phyloP scores from a whole-genome alignment of 2,888 invertebrate species.

The Nemotelus nigrinus region DNA sequence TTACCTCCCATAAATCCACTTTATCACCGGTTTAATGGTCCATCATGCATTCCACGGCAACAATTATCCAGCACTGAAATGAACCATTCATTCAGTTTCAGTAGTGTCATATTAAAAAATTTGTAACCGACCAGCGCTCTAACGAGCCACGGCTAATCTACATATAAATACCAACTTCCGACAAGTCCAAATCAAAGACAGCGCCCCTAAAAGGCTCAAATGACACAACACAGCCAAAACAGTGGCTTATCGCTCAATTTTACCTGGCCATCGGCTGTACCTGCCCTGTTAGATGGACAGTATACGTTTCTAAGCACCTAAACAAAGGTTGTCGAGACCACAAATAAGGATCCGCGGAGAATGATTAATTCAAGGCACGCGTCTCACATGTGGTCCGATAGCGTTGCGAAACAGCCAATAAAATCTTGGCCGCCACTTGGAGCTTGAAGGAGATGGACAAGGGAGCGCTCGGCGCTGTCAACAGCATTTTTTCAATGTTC shows the following conservation, averaged over 20 bases:
- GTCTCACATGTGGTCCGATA: background rate
- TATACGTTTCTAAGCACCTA: constrained; percentile 5
- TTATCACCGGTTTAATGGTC: background rate
- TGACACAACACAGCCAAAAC: constrained; percentile 11
- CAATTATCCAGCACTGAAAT: background rate
- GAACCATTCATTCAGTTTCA: background rate
- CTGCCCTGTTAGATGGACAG: background rate
- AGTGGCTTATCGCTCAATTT: background rate
- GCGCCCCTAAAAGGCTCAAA: background rate
- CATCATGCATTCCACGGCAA: background rate
- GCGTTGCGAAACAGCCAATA: background rate
- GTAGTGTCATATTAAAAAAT: background rate
- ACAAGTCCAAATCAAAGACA: constrained; percentile 1
- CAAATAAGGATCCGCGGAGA: constrained; percentile 1
- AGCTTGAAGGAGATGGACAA: background rate
- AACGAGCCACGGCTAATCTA: constrained; percentile 3
- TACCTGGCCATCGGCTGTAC: background rate
- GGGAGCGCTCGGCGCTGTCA: background rate
- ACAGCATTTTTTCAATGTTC: constrained; percentile 45
- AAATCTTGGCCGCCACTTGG: background rate
- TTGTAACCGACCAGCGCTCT: background rate
- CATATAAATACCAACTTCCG: constrained; percentile 16
- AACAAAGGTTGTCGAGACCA: background rate
- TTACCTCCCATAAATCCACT: background rate
- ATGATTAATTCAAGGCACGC: background rate